A percentile compares a stretch with the other conserved stretches of the same genome.
Conservation (phyloP, 2,888 invertebrate species). For the Cordilura impudica region DNA sequence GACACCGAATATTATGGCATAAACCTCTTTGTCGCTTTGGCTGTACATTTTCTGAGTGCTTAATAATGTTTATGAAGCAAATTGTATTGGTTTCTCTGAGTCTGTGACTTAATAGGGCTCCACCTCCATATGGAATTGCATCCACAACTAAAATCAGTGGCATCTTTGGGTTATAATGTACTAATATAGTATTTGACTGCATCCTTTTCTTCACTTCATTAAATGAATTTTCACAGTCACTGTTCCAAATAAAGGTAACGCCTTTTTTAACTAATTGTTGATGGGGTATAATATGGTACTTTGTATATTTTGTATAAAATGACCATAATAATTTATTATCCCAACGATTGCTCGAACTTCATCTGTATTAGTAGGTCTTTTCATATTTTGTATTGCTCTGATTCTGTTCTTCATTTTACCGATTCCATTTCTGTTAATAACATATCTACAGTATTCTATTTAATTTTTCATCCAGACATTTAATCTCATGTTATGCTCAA, state of each 20-base stretch:
- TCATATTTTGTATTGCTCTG: conserved; percentile 67
- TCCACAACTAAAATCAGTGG: conserved; percentile 46
- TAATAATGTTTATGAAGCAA: conserved; percentile 65
- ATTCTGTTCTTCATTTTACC: too few species aligned
- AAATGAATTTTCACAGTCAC: conserved; percentile 58
- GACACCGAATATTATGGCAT: conserved; percentile 71
- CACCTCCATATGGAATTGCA: conserved; percentile 66
- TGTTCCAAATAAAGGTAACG: conserved; percentile 63
- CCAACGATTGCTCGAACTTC: conserved; percentile 67
- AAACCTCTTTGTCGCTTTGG: conserved; percentile 66
- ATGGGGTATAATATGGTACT: conserved; percentile 66
- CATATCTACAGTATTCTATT: too few species aligned
- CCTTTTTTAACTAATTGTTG: conserved; percentile 64
- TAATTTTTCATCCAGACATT: too few species aligned
- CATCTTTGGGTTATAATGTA: conserved; percentile 64
- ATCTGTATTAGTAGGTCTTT: conserved; percentile 63
- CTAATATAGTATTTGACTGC: conserved; percentile 57
- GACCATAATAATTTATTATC: conserved; percentile 68
- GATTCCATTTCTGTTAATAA: too few species aligned
- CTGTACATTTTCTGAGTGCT: conserved; percentile 50
- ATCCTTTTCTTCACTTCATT: conserved; percentile 63
- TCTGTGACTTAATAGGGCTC: conserved; percentile 67
- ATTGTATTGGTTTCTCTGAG: conserved; percentile 41
- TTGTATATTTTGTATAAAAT: conserved; percentile 67
- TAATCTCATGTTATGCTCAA: too few species aligned